These are phyloP conservation scores for Ooceraea biroi DNA, from an alignment of 1,140 invertebrate species.

Conservation along the genomic window DNA sequence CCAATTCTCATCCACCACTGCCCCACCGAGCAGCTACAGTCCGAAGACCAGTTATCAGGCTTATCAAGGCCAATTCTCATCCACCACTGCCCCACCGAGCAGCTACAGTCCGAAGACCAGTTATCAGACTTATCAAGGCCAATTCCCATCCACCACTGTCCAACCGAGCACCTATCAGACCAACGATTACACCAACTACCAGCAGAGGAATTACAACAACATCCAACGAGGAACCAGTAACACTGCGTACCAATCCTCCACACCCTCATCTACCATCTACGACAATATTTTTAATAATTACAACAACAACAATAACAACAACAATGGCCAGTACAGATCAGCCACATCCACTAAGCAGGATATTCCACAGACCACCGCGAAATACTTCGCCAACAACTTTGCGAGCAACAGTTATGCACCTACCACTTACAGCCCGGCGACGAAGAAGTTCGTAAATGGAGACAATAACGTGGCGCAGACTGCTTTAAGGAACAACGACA, in stretches of 20 bases:
- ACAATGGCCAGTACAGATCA: constrained; percentile 72
- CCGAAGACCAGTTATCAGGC: constrained; percentile 70
- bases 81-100: constrained; percentile 80
- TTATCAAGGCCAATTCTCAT: constrained; percentile 74
- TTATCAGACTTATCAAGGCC: constrained; percentile 71
- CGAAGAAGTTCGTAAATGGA: constrained; percentile 76
- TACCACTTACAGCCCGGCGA: constrained; percentile 85
- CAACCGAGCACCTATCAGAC: constrained; percentile 80
- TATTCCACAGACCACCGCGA: constrained; percentile 72
- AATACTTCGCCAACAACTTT: constrained; percentile 84
- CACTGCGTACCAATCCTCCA: constrained; percentile 79
- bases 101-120: constrained; percentile 70
- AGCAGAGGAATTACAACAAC: constrained; percentile 82
- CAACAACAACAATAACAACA: constrained; percentile 77
- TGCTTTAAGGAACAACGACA: constrained; percentile 58
- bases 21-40: constrained; percentile 75
- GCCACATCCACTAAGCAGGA: constrained; percentile 72
- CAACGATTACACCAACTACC: constrained; percentile 79
- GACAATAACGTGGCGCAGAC: constrained; percentile 62
- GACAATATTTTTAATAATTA: constrained; percentile 77
- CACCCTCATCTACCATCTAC: constrained; percentile 72
- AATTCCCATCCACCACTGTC: constrained; percentile 78
- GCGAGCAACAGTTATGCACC: constrained; percentile 85
- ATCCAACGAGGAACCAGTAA: constrained; percentile 80
- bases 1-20: constrained; percentile 79